Evolutionary conservation across 2,888 invertebrate genomes (phyloP), one percentile per base, ranked within the genome.

Genomic region (Agrochola lychnidis): DNA sequence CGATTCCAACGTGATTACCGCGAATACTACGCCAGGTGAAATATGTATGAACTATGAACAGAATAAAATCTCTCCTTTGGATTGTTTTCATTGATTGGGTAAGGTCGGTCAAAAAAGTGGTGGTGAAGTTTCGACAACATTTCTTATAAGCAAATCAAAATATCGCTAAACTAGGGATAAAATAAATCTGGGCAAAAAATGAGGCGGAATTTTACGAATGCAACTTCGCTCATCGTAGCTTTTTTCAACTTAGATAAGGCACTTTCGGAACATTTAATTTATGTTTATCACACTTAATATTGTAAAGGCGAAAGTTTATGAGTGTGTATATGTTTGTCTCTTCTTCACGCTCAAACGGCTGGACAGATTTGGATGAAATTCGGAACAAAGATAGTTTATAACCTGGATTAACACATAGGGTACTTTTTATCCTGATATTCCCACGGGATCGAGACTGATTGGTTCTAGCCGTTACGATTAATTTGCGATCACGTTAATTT

Each of bases 41-140:
- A 91, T 92, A 92, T 92, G 91, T 89, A 92, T 92, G 91, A 92
- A 87, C 87, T 91, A 90, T 88, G 90, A 89, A 90, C 86, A 83
- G 90, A 88, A 90, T 90, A 88, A 90, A 90, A 90, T 89, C 79
- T 75, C 70, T 77, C 67, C 73, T 82, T 84, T 73, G 81, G 79
- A 91, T 90, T 89, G 91, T 89, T 90, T 90, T 86, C 85, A 80
- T 87, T 92, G 90, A 92, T 92, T 92, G 90, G 89, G 84, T 81
- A 81, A 57, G 10, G 78, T 78, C 36, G 45, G 45, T 7, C 6
- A 19, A 45, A 42, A 53, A 78, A 78, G 36, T 53, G 42, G 16
- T 12, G 9, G 56, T 7, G 40, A 4, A 64, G 42, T 57, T 56
- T 51, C 14, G 30, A 40, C 12, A 53, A 61, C 9, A 79, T 25